Base-by-base conservation (phyloP, 64 coral and sea anemone species). In the Pocillopora verrucosa region DNA sequence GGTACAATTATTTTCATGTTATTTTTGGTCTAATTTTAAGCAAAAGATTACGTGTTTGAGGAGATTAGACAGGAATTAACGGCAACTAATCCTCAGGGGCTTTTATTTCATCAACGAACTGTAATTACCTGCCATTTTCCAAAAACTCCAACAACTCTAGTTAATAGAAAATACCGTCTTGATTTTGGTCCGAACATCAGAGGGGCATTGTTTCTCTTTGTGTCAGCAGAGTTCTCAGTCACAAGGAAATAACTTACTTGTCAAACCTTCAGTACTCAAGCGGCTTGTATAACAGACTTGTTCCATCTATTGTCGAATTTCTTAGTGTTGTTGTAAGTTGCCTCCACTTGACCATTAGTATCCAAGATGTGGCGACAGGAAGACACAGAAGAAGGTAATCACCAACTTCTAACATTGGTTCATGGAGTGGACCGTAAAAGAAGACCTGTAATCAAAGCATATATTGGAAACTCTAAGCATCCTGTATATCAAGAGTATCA, bases 391-490 rank as follows among this genome's bases (percentile, higher is more conserved):
- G 63, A 84, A 69, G 61, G 24, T 37, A 84, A 84, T 37, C 63
- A 16, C 22, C 81, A 84, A 19, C 81, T 84, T 56, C 81, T 84
- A 20, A 84, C 81, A 69, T 36, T 84, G 24, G 81, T 84, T 41
- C 81, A 70, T 51, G 63, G 81, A 20, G 62, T 84, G 36, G 81
- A 84, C 20, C 63, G 36, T 6, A 84, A 63, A 57, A 64, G 81
- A 20, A 36, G 81, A 56, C 81, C 61, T 10, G 34, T 84, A 19
- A 84, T 84, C 2, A 65, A 13, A 25, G 81, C 61, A 5, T 84
- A 84, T 12, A 84, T 36, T 0, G 81, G 81, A 9, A 56, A 84
- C 65, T 36, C 63, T 56, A 9, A 34, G 1, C 34, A 84, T 84
- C 62, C 62, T 37, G 16, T 51, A 34, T 26, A 41, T 36, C 60